Conservation (phyloP, 2,113 vertebrate genomes). For the Elachura formosa region DNA sequence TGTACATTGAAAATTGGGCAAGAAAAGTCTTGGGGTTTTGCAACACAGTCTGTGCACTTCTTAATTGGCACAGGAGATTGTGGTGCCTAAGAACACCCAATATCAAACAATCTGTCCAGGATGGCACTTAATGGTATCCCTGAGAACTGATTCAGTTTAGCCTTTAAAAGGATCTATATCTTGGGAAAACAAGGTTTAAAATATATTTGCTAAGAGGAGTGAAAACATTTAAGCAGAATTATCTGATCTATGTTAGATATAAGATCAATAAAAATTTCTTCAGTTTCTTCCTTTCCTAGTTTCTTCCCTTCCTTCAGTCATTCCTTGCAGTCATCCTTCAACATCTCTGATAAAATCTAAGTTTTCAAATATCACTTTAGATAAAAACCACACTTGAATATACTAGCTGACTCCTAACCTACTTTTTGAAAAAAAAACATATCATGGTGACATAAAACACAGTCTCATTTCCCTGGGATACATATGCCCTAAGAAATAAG, state of each 20-base stretch:
- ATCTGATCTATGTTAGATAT: not conserved
- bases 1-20: not conserved
- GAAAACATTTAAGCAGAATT: constrained; percentile 1
- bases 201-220: not conserved
- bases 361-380: not conserved
- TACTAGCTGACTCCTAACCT: not conserved
- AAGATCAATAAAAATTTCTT: not conserved
- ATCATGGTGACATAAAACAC: not conserved
- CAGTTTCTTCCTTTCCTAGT: not conserved
- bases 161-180: not conserved
- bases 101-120: not conserved
- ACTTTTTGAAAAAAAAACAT: no score
- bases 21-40: not conserved
- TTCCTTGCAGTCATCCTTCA: not conserved
- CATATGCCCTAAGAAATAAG: not conserved
- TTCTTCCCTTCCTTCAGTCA: not conserved
- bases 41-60: not conserved
- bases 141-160: not conserved
- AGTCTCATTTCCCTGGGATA: not conserved
- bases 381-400: not conserved
- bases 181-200: not conserved
- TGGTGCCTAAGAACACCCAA: not conserved
- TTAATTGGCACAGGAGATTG: not conserved
- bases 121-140: not conserved
- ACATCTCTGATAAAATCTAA: not conserved